These are phyloP conservation scores for Lasioglossum calceatum DNA, from an alignment of 2,888 invertebrate genomes.

Conservation along the genomic window DNA sequence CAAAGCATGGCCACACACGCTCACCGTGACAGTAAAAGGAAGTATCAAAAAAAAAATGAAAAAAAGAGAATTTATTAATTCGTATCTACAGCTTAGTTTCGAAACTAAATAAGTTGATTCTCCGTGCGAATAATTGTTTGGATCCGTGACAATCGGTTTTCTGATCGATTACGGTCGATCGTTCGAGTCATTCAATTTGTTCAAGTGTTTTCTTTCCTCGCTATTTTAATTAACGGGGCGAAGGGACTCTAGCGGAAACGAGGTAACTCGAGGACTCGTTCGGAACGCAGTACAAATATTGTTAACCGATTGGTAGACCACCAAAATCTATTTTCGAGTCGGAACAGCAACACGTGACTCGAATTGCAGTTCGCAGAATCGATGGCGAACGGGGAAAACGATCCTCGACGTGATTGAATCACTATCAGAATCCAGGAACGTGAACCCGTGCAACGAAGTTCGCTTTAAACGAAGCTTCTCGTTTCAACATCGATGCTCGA, in stretches of 20 bases:
- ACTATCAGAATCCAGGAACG: not conserved
- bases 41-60: constrained; percentile 8
- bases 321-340: constrained; percentile 10
- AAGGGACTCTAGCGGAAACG: not conserved
- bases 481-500: not conserved
- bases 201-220: not conserved
- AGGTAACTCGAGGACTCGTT: not conserved
- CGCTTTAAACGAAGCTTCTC: not conserved
- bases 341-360: constrained; percentile 13
- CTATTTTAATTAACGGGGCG: not conserved
- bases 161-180: not conserved
- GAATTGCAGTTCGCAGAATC: constrained; percentile 13
- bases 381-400: not conserved
- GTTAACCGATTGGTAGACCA: constrained; percentile 21
- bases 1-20: not conserved
- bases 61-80: constrained; percentile 9
- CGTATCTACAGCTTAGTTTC: constrained; percentile 7
- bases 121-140: not conserved
- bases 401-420: not conserved
- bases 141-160: not conserved
- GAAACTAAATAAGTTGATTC: constrained; percentile 12
- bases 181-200: not conserved
- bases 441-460: not conserved
- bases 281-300: not conserved
- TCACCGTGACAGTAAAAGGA: not conserved